Conservation (phyloP, 92 coral and sea anemone species). For the Isaurus tuberculatus region DNA sequence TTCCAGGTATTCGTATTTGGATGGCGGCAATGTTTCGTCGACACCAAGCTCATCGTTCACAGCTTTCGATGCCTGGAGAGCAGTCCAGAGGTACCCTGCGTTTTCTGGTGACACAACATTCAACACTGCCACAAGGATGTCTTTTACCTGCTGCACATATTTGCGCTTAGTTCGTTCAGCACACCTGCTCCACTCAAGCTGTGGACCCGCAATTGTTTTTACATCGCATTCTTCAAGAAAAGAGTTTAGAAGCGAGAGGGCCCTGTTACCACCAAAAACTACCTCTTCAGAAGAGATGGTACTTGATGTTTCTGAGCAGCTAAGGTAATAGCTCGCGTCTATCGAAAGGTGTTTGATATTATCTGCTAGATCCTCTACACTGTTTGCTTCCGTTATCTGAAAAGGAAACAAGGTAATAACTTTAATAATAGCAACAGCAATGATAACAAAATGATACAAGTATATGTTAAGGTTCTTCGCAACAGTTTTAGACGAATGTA, state of each 20-base stretch:
- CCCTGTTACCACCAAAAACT: neutral
- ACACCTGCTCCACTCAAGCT: constrained; percentile 50
- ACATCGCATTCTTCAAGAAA: constrained; percentile 9
- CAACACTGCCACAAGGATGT: constrained; percentile 12
- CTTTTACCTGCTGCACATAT: constrained; percentile 30
- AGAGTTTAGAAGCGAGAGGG: constrained; percentile 1
- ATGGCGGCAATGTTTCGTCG: neutral
- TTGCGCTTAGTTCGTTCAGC: constrained; percentile 43
- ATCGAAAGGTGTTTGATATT: constrained; percentile 17
- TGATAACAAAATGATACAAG: neutral
- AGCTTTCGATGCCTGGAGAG: constrained; percentile 54
- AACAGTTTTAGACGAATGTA: neutral
- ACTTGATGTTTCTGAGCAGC: constrained; percentile 14
- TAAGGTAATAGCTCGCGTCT: constrained; percentile 10
- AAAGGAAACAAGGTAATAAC: neutral
- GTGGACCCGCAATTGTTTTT: neutral
- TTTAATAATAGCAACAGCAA: neutral
- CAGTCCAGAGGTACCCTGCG: constrained; percentile 41
- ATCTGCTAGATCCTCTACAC: constrained; percentile 16
- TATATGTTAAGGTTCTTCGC: neutral
- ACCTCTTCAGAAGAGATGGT: neutral
- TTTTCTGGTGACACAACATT: constrained; percentile 46
- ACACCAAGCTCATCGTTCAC: constrained; percentile 5
- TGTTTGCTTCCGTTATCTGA: neutral
- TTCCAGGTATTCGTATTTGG: constrained; percentile 30